A percentile compares a stretch with the other conserved stretches of the same genome.
These are phyloP conservation scores for Monopterus albus DNA, from an alignment of 2,113 vertebrate genomes.

Conservation along the genomic window DNA sequence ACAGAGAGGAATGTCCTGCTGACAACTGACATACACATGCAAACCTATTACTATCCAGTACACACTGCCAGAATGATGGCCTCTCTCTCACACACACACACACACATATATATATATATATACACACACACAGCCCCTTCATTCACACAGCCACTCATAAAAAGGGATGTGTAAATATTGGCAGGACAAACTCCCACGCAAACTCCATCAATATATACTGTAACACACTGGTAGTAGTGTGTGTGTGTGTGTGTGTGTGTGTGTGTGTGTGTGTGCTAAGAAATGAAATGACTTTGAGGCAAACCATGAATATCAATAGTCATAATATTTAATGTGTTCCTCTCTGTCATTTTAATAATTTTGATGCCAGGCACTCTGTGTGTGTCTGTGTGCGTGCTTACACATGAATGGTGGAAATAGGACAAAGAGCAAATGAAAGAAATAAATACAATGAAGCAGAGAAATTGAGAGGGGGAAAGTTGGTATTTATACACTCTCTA, in stretches of 20 bases:
- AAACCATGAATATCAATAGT: constrained; percentile 24
- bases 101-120: neutral
- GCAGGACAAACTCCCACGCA: constrained; percentile 23
- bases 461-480: neutral
- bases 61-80: constrained; percentile 13
- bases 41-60: constrained; percentile 21
- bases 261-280: neutral
- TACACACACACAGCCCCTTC: neutral
- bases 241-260: neutral
- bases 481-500: constrained; percentile 17
- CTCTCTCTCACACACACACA: neutral
- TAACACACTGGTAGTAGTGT: constrained; percentile 4
- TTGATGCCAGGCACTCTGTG: neutral
- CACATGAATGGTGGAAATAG: neutral
- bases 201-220: constrained; percentile 36
- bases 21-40: constrained; percentile 4
- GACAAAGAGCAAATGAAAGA: constrained; percentile 43
- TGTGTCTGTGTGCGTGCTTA: neutral
- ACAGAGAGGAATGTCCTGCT: constrained; percentile 16
- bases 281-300: constrained; percentile 10
- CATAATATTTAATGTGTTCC: constrained; percentile 12
- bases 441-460: constrained; percentile 35
- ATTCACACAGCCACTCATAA: constrained; percentile 23
- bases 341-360: neutral
- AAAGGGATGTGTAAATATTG: constrained; percentile 36